phyloP scores from a whole-genome alignment of 1,140 invertebrate species.

The Babylonia areolata region DNA sequence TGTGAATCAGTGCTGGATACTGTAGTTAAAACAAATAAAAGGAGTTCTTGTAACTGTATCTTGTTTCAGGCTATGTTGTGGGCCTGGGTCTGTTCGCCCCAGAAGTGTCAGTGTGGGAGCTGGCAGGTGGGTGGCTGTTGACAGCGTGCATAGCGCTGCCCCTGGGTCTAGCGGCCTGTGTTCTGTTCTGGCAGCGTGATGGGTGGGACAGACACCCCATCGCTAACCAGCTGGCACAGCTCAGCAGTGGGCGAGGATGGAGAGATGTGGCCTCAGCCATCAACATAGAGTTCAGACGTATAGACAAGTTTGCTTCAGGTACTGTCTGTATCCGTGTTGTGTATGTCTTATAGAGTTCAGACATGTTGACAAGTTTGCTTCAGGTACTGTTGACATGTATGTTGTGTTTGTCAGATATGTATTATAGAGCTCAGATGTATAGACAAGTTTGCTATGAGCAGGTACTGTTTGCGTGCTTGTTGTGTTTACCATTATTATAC shows the following conservation, averaged over 20 bases:
- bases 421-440: no score
- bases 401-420: no score
- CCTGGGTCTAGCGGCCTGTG: constrained; percentile 50
- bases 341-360: constrained; percentile 82
- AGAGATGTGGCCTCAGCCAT: constrained; percentile 83
- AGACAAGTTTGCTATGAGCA: no score
- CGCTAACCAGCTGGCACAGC: constrained; percentile 81
- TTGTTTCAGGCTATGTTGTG: constrained; percentile 70
- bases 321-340: neutral
- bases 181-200: constrained; percentile 81
- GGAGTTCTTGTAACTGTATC: no score
- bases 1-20: no score
- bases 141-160: constrained; percentile 47
- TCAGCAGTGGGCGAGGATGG: constrained; percentile 80
- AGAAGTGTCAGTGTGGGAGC: constrained; percentile 51
- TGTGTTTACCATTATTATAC: no score
- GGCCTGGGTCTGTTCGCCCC: constrained; percentile 62
- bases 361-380: constrained; percentile 83
- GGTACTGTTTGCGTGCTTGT: neutral
- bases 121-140: constrained; percentile 55
- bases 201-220: constrained; percentile 87
- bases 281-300: constrained; percentile 86
- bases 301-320: constrained; percentile 82
- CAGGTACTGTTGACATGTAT: no score
- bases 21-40: no score